Evolutionary conservation across 1,140 invertebrate genomes (phyloP).

Genomic region (Micrasema longulum): DNA sequence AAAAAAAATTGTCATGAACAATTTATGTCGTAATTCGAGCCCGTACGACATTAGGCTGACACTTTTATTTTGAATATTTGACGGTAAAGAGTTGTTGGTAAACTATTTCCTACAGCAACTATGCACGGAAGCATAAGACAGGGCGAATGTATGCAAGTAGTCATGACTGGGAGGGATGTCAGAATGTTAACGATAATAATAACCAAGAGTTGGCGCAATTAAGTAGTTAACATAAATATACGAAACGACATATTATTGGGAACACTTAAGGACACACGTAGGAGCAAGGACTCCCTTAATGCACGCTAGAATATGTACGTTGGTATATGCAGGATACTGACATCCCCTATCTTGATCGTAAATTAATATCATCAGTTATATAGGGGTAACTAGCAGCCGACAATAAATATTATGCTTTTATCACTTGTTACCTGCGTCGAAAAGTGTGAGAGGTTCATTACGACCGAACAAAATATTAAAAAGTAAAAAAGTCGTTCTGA

Average conservation of each 20-base stretch:
- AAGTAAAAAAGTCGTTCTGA: too few species aligned
- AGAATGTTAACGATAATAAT: conserved; percentile 40
- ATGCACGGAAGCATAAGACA: too few species aligned
- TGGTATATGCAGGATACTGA: conserved; percentile 43
- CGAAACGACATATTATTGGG: conserved; percentile 44
- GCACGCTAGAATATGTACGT: conserved; percentile 36
- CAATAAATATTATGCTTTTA: conserved; percentile 40
- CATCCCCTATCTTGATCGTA: conserved; percentile 51
- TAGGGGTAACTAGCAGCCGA: conserved; percentile 40
- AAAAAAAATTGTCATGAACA: too few species aligned
- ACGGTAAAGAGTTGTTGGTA: too few species aligned
- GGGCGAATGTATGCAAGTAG: not conserved
- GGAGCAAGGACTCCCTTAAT: conserved; percentile 13
- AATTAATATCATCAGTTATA: conserved; percentile 51
- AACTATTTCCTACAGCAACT: too few species aligned
- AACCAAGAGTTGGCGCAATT: conserved; percentile 50
- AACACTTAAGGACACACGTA: conserved; percentile 46
- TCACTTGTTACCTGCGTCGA: conserved; percentile 25
- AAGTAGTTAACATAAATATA: conserved; percentile 53
- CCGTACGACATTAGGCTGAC: too few species aligned
- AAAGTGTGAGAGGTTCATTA: conserved; percentile 46
- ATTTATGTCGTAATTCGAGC: too few species aligned
- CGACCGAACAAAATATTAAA: conserved; percentile 1
- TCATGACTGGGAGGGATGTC: conserved; percentile 14
- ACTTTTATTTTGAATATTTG: too few species aligned